Evolutionary conservation across 2,797 vertebrate genomes (phyloP).

Genomic region (Rhinogobio ventralis): DNA sequence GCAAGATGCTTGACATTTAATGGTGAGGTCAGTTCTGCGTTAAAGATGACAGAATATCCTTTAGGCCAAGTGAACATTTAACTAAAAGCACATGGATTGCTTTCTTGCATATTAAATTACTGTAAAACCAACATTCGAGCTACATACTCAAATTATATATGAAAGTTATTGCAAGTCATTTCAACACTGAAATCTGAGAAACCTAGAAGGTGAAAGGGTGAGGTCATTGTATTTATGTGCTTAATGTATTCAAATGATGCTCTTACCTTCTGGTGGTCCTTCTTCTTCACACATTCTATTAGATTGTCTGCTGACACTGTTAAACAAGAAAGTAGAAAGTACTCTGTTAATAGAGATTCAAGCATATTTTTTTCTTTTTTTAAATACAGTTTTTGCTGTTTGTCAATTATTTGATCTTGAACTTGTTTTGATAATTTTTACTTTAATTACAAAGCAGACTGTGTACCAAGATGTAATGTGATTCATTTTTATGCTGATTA

Average conservation of each 20-base stretch:
- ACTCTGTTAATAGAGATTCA: slow-evolving; percentile 6
- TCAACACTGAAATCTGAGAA: not conserved
- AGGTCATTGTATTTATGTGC: not conserved
- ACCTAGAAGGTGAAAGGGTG: not conserved
- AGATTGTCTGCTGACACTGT: slow-evolving; percentile 77
- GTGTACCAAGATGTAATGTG: slow-evolving; percentile 6
- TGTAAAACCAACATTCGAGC: not conserved
- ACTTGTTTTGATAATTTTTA: slow-evolving; percentile 6
- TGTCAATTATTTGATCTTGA: not conserved
- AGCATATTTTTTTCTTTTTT: not conserved
- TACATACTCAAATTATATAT: not conserved
- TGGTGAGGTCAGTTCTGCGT: slow-evolving; percentile 30
- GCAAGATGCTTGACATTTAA: slow-evolving; percentile 50
- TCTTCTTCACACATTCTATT: slow-evolving; percentile 87
- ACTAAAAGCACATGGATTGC: not conserved
- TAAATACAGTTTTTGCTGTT: not conserved
- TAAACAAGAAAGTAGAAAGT: slow-evolving; percentile 25
- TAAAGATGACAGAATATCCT: slow-evolving; percentile 42
- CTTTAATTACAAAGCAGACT: not conserved
- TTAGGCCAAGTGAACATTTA: slow-evolving; percentile 25
- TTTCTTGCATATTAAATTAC: slow-evolving; percentile 32
- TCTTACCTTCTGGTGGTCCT: slow-evolving; percentile 85
- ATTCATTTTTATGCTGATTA: no score
- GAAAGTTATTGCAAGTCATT: not conserved
- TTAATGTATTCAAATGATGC: not conserved